These are phyloP conservation scores for Onychomys torridus DNA, from an alignment of 2,797 vertebrate species.

Conservation along the genomic window DNA sequence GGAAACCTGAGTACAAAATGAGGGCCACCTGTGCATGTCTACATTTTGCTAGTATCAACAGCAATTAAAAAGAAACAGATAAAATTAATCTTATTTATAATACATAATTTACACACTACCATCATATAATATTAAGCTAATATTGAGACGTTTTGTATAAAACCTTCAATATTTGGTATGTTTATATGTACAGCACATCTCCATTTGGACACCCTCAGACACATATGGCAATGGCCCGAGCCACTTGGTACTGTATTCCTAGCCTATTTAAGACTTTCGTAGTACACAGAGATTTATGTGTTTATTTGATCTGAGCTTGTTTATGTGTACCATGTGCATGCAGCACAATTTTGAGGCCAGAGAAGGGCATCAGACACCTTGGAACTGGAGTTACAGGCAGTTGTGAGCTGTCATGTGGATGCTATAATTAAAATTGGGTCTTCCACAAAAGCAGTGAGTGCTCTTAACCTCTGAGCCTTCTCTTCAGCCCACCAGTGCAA, in stretches of 20 bases:
- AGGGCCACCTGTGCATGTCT: neutral
- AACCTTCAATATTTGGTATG: neutral
- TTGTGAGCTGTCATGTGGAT: neutral
- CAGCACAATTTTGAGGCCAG: neutral
- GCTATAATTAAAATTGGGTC: neutral
- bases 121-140: neutral
- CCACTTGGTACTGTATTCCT: too few species aligned
- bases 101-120: slow-evolving; percentile 4
- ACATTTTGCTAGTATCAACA: neutral
- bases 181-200: neutral
- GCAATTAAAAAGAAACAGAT: neutral
- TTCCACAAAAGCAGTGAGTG: neutral
- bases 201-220: too few species aligned
- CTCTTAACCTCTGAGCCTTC: neutral
- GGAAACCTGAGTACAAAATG: neutral
- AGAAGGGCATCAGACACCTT: too few species aligned
- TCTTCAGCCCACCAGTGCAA: neutral
- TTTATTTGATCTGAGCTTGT: neutral
- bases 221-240: fast-evolving
- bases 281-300: neutral
- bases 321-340: neutral
- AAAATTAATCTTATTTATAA: neutral
- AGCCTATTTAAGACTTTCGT: neutral
- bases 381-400: neutral
- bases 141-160: neutral